phyloP scores from a whole-genome alignment of 2,888 invertebrate species.

The Torymus tubicola region DNA sequence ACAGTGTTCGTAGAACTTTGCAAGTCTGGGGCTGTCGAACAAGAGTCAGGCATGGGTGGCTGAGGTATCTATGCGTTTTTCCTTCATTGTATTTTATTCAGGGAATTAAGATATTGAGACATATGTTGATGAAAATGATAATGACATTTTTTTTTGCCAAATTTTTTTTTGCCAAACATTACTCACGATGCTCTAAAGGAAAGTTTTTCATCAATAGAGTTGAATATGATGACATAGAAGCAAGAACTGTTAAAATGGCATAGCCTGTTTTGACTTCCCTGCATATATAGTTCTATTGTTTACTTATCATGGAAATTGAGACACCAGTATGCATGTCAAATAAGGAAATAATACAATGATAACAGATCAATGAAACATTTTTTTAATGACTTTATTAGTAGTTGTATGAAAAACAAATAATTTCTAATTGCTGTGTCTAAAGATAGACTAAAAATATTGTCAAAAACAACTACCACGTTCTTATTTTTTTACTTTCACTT shows the following conservation, averaged over 20 bases:
- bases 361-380: neutral
- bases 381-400: neutral
- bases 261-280: neutral
- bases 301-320: constrained; percentile 5
- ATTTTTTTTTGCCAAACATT: too few species aligned
- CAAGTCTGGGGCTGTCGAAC: neutral
- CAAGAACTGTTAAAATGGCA: neutral
- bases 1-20: neutral
- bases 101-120: too few species aligned
- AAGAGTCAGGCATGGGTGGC: constrained; percentile 40
- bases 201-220: too few species aligned
- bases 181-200: too few species aligned
- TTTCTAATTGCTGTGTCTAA: too few species aligned
- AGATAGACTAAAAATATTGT: neutral
- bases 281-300: neutral
- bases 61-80: constrained; percentile 52
- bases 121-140: too few species aligned
- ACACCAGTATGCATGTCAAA: constrained; percentile 5
- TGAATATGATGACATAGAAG: too few species aligned
- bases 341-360: constrained; percentile 15
- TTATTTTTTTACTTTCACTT: neutral
- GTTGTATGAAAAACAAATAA: too few species aligned
- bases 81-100: constrained; percentile 2
- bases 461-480: neutral
- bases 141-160: too few species aligned